Conservation (phyloP, 2,888 invertebrate species). For the Calephelis perditalis region DNA sequence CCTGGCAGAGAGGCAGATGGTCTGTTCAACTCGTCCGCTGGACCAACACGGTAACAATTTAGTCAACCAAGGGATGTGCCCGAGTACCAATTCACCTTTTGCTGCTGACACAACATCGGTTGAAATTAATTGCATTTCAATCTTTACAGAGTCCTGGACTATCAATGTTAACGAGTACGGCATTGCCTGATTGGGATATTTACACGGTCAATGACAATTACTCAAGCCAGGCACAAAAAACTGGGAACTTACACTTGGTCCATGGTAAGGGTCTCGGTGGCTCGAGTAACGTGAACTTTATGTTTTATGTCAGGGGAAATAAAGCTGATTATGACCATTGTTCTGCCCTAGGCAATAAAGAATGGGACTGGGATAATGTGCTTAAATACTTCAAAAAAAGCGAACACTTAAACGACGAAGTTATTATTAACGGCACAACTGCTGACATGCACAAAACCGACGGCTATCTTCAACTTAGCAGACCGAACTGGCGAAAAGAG, state of each 20-base stretch:
- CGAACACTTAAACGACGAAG: constrained; percentile 35
- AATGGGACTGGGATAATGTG: constrained; percentile 47
- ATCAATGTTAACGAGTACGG: constrained; percentile 36
- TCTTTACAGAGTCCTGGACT: constrained; percentile 43
- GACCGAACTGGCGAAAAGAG: constrained; percentile 43
- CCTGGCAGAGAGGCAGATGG: no score
- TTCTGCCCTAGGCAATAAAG: constrained; percentile 80
- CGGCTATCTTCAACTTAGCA: constrained; percentile 41
- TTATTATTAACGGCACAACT: constrained; percentile 39
- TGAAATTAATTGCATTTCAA: no score
- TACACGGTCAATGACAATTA: constrained; percentile 42
- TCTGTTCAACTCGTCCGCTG: no score
- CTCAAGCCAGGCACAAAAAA: constrained; percentile 40
- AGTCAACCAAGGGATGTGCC: no score
- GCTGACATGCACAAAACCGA: constrained; percentile 39
- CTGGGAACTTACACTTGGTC: constrained; percentile 51
- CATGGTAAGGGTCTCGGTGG: constrained; percentile 84
- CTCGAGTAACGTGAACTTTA: constrained; percentile 80
- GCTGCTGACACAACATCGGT: no score
- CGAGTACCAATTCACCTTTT: no score
- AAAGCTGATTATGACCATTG: constrained; percentile 81
- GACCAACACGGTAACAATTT: no score
- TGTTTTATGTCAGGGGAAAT: constrained; percentile 82
- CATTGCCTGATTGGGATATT: constrained; percentile 44
- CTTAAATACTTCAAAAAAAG: constrained; percentile 47